Conservation (phyloP, 2,113 vertebrate species). For the Merops nubicus region DNA sequence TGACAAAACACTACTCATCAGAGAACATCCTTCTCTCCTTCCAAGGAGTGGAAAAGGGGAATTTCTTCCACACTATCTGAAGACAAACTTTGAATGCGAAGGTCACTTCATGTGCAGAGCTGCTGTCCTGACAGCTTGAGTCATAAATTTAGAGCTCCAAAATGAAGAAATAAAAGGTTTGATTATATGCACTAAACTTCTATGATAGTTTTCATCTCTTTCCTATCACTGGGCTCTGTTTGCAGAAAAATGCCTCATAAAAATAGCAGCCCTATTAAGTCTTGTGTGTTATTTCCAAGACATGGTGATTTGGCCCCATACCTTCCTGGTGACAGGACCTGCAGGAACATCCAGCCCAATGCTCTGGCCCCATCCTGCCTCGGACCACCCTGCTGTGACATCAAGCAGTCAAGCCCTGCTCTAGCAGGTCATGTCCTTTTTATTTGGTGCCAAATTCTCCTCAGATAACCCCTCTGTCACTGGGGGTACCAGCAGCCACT, state of each 20-base stretch:
- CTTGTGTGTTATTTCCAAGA: background rate
- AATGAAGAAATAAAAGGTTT: constrained; percentile 42
- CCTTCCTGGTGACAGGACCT: background rate
- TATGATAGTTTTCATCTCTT: constrained; percentile 19
- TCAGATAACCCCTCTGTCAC: fast-evolving
- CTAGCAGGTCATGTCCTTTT: background rate
- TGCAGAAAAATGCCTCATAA: background rate
- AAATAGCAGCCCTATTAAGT: background rate
- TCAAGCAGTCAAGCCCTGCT: background rate
- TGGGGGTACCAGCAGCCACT: background rate
- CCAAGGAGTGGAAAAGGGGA: background rate
- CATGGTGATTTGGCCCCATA: background rate
- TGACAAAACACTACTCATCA: background rate
- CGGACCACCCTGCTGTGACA: fast-evolving
- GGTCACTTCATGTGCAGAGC: background rate
- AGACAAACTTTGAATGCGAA: background rate
- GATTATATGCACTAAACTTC: constrained; percentile 51
- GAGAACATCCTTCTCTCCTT: background rate
- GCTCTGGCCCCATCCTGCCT: background rate
- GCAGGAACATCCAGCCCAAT: background rate
- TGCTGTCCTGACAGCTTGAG: background rate
- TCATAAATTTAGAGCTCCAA: constrained; percentile 19
- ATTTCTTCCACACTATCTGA: background rate
- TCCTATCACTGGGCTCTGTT: background rate
- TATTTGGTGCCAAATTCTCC: background rate